Evolutionary conservation across 2,797 vertebrate genomes (phyloP).

Genomic region (Neosalanx taihuensis): DNA sequence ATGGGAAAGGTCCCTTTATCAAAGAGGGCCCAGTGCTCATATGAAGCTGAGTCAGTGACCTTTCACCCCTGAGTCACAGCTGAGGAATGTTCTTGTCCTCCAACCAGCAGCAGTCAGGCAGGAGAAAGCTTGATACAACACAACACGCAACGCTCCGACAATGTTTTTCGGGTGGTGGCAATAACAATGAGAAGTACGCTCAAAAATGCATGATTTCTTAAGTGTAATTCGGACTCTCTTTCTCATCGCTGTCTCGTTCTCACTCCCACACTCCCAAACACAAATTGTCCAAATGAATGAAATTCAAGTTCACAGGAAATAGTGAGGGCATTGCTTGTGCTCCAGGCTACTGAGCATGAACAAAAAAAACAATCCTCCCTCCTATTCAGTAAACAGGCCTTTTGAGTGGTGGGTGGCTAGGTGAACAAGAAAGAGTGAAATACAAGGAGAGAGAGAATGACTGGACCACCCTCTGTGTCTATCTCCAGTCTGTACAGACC

Average conservation of each 20-base stretch:
- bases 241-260: not conserved
- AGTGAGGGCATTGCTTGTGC: slow-evolving; percentile 8
- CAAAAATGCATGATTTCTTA: not conserved
- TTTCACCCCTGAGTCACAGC: slow-evolving; percentile 69
- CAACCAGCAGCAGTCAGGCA: slow-evolving; percentile 40
- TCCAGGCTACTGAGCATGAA: slow-evolving; percentile 59
- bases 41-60: slow-evolving; percentile 63
- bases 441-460: not conserved
- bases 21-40: slow-evolving; percentile 60
- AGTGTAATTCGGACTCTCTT: not conserved
- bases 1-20: slow-evolving; percentile 59
- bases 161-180: slow-evolving; percentile 12
- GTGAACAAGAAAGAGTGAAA: slow-evolving; percentile 27
- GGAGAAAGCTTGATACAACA: slow-evolving; percentile 22
- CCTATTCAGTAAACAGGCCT: slow-evolving; percentile 48
- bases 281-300: slow-evolving; percentile 5
- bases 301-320: not conserved
- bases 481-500: slow-evolving; percentile 22
- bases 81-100: slow-evolving; percentile 70
- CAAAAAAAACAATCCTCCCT: slow-evolving; percentile 56
- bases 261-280: slow-evolving; percentile 6
- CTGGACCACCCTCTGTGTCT: slow-evolving; percentile 53
- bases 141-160: slow-evolving; percentile 28
- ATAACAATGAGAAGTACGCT: slow-evolving; percentile 34
- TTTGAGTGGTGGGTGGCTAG: slow-evolving; percentile 33